Conservation (phyloP, 2,797 vertebrate genomes). For the Cynopterus sphinx region DNA sequence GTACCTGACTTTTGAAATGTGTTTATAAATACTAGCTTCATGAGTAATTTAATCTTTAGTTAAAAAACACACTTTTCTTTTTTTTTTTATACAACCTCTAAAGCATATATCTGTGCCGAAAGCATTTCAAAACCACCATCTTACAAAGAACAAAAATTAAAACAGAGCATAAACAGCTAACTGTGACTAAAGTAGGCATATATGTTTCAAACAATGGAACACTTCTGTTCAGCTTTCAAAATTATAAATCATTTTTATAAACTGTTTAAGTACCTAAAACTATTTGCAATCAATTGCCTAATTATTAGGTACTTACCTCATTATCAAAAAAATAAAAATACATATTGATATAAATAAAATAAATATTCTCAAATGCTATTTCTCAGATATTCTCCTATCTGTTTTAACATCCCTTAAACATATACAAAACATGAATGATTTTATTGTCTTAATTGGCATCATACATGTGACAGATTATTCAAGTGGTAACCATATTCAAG, state of each 20-base stretch:
- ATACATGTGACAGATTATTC: background rate
- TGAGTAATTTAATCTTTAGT: background rate
- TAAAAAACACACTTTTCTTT: background rate
- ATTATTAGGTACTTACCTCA: background rate
- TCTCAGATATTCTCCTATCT: background rate
- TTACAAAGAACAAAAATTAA: slow-evolving; percentile 45
- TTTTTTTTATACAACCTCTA: background rate
- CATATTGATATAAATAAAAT: background rate
- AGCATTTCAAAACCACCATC: slow-evolving; percentile 7
- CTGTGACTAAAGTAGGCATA: background rate
- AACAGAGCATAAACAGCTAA: background rate
- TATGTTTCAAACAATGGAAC: background rate
- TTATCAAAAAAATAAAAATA: slow-evolving; percentile 14
- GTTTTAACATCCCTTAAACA: background rate
- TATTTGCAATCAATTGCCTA: background rate
- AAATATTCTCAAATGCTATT: background rate
- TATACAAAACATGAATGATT: background rate
- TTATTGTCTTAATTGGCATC: background rate
- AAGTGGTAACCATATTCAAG: background rate
- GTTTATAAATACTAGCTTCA: background rate
- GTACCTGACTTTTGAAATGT: background rate
- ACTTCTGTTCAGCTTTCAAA: background rate
- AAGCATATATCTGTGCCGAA: background rate
- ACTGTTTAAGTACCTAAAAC: background rate
- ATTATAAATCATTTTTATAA: background rate